These are phyloP conservation scores for Gymnoscelis rufifasciata DNA, from an alignment of 2,888 invertebrate genomes.

Conservation along the genomic window DNA sequence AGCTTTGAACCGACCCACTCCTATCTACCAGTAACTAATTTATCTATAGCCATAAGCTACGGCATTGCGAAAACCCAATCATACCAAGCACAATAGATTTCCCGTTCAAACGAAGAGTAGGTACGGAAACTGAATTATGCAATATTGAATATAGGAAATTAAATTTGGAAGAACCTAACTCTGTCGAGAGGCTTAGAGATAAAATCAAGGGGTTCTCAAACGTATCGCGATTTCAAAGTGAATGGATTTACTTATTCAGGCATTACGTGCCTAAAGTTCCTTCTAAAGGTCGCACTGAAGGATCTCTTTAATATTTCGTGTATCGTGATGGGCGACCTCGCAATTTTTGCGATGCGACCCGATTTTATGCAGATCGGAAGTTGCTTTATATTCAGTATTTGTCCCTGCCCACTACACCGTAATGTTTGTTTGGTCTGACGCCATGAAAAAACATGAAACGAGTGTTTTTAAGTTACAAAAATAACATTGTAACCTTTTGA, in stretches of 20 bases:
- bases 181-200: not conserved
- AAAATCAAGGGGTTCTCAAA: conserved; percentile 5
- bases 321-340: not conserved
- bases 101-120: too few species aligned
- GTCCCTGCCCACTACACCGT: not conserved
- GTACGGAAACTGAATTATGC: too few species aligned
- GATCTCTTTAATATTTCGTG: not conserved
- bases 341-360: not conserved
- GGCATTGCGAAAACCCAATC: too few species aligned
- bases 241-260: conserved; percentile 15
- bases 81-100: too few species aligned
- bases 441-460: too few species aligned
- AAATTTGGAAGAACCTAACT: not conserved
- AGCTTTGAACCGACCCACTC: too few species aligned
- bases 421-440: too few species aligned
- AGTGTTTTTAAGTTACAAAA: too few species aligned
- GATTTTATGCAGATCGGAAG: not conserved
- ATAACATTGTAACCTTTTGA: too few species aligned
- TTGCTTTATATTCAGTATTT: not conserved
- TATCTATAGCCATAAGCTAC: too few species aligned
- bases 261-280: conserved; percentile 7
- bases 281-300: not conserved
- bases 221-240: conserved; percentile 10
- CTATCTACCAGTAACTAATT: too few species aligned
- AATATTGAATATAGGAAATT: not conserved